These are phyloP conservation scores for Lanius collurio DNA, from an alignment of 2,113 vertebrate species.

Conservation along the genomic window DNA sequence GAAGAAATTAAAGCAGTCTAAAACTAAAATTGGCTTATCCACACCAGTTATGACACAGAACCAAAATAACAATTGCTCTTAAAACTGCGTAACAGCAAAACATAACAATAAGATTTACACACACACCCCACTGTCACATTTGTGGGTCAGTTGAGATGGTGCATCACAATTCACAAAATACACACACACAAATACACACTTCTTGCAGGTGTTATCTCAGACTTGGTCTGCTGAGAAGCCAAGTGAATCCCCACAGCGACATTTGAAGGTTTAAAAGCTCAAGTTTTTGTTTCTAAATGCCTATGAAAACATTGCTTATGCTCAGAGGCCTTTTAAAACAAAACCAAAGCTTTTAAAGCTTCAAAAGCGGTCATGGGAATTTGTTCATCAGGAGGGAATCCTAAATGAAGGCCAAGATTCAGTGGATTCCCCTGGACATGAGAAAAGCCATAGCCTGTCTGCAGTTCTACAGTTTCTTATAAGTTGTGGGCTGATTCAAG, in stretches of 20 bases:
- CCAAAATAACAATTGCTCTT: slow-evolving; percentile 5
- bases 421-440: slow-evolving; percentile 35
- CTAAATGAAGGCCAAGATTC: slow-evolving; percentile 64
- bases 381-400: slow-evolving; percentile 62
- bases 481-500: background rate
- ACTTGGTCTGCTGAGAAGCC: slow-evolving; percentile 53
- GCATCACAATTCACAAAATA: slow-evolving; percentile 45
- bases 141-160: slow-evolving; percentile 44
- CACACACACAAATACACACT: background rate
- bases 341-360: slow-evolving; percentile 69
- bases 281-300: slow-evolving; percentile 64
- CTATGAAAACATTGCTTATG: slow-evolving; percentile 60
- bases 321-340: slow-evolving; percentile 67
- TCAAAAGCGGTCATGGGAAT: slow-evolving; percentile 66
- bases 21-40: background rate
- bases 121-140: background rate
- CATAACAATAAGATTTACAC: background rate
- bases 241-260: slow-evolving; percentile 37
- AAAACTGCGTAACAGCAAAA: background rate
- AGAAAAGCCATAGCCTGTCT: slow-evolving; percentile 26
- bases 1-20: background rate
- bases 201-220: slow-evolving; percentile 64
- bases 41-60: background rate
- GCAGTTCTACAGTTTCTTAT: background rate
- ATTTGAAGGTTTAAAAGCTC: slow-evolving; percentile 67